phyloP scores from a whole-genome alignment of 2,888 invertebrate species.

The Caenorhabditis macrosperma region DNA sequence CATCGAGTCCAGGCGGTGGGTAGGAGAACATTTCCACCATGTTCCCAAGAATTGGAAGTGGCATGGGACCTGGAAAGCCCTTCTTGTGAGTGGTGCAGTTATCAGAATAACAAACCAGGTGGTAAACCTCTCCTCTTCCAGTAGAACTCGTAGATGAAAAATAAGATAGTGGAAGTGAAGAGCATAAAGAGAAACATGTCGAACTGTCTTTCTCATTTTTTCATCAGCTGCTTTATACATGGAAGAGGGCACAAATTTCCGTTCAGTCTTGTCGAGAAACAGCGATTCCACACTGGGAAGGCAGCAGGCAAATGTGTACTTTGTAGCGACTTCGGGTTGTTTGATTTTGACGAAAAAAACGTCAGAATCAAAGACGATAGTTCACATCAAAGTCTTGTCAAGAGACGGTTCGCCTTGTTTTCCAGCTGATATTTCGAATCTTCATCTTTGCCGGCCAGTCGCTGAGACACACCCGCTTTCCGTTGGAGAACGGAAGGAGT shows the following conservation, averaged over 20 bases:
- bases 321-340: slow-evolving; percentile 28
- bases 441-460: slow-evolving; percentile 67
- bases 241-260: slow-evolving; percentile 34
- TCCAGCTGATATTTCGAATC: slow-evolving; percentile 49
- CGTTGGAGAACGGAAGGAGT: slow-evolving; percentile 69
- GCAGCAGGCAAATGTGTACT: slow-evolving; percentile 35
- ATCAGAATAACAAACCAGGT: slow-evolving; percentile 40
- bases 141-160: slow-evolving; percentile 53
- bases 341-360: slow-evolving; percentile 16
- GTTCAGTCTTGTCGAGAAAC: slow-evolving; percentile 21
- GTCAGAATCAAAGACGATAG: too few relatives aligned
- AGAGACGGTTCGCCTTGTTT: slow-evolving; percentile 19
- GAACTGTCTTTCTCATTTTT: too few relatives aligned
- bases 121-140: slow-evolving; percentile 60
- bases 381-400: slow-evolving; percentile 26
- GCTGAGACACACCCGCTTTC: slow-evolving; percentile 66
- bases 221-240: too few relatives aligned
- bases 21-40: slow-evolving; percentile 52
- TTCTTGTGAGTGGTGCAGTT: too few relatives aligned
- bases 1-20: slow-evolving; percentile 45
- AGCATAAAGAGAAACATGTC: slow-evolving; percentile 28
- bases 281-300: not conserved
- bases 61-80: slow-evolving; percentile 53
- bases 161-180: not conserved
- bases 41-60: slow-evolving; percentile 63